Base-by-base conservation (phyloP, 2,797 vertebrate species). In the Squalus acanthias region DNA sequence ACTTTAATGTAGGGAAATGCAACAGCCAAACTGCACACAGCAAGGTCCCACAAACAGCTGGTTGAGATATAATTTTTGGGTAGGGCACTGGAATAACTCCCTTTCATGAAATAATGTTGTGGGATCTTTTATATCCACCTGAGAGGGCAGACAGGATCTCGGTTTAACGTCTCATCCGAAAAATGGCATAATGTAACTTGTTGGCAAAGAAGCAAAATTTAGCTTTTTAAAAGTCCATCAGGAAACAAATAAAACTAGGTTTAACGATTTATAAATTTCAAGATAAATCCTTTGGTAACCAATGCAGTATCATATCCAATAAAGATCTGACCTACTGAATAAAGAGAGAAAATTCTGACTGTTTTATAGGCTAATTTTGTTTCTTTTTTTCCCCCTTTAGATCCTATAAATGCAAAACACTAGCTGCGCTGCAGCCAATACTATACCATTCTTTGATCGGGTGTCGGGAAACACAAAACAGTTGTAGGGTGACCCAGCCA, bases 391-490 rank as follows among this genome's bases (percentile, higher is more conserved):
- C 39, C 9, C 39, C 4, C 39, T 82, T 93, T 3, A 93, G 6
- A 65, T 93, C n/a, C 63, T 93, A 93, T 22, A 93, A 39, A 93
- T 93, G n/a, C 33, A 93, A 92, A 67, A n/a, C 63, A 92, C n/a
- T 39, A 39, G 33, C 33, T 39, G 33, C 7, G 5, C 63, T 93
- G 20, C 33, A 93, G n/a, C 33, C 33, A n/a, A 57, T 60, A 33
- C 85, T 13, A 50, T 53, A 20, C 13, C 9, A 29, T 89, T 22
- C 39, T 53, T 15, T 53, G 24, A 87, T 53, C 26, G 12, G 12
- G 46, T 50, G 24, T 57, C 9, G 29, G 10, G 26, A 6, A 91
- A 9, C 29, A 63, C 57, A 91, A 60, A 89, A 15, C 12, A 63
- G 50, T 46, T 53, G 50, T 10, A 9, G 13, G 12, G 29, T 15